A percentile compares a stretch with the other conserved stretches of the same genome.
Conservation (phyloP, 2,797 vertebrate species). For the Galaxias olidus region DNA sequence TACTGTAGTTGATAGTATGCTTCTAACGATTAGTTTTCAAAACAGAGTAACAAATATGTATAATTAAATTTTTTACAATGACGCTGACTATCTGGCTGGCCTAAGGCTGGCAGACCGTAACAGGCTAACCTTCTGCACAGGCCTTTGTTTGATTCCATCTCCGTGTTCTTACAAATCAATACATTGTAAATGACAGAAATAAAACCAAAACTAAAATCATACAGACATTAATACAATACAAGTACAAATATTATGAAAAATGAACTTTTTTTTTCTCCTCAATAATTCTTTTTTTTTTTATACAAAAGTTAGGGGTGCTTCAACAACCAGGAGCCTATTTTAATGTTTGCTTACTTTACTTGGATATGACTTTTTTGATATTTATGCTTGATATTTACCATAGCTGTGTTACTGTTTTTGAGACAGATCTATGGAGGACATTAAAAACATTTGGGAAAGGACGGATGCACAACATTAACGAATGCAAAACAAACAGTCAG, state of each 20-base stretch:
- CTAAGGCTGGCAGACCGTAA: constrained; percentile 13
- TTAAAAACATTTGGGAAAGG: constrained; percentile 66
- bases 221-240: constrained; percentile 65
- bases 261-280: constrained; percentile 37
- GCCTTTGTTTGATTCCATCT: constrained; percentile 40
- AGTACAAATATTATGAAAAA: constrained; percentile 73
- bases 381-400: constrained; percentile 45
- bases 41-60: too few relatives aligned
- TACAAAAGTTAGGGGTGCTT: constrained; percentile 66
- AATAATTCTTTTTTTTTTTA: constrained; percentile 49
- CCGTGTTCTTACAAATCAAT: constrained; percentile 51
- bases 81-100: constrained; percentile 1
- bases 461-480: constrained; percentile 73
- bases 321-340: constrained; percentile 32
- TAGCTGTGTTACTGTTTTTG: constrained; percentile 45
- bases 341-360: constrained; percentile 33
- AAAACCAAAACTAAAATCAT: constrained; percentile 60
- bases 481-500: constrained; percentile 72
- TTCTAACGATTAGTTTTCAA: too few relatives aligned
- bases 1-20: too few relatives aligned
- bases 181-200: constrained; percentile 56
- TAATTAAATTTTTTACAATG: too few relatives aligned
- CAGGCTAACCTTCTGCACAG: constrained; percentile 18
- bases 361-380: constrained; percentile 54
- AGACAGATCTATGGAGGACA: constrained; percentile 61